Base-by-base conservation (phyloP, 2,797 vertebrate genomes). In the Bryconaethiops microstoma region DNA sequence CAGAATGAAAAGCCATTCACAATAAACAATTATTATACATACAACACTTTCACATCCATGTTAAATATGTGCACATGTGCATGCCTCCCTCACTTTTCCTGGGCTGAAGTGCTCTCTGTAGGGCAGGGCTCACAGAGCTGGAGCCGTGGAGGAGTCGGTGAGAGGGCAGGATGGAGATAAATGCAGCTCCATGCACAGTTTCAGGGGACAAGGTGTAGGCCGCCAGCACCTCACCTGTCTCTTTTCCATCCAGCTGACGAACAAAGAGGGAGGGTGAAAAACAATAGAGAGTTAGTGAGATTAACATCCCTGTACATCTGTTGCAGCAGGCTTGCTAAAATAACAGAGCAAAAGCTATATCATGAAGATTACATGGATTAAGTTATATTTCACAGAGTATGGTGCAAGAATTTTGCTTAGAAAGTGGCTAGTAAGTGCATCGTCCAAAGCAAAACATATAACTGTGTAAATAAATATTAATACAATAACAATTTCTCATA, bases 151-250 rank as follows among this genome's bases (percentile, higher is more conserved):
- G 84, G 68, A 99, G 93, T 0, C 96, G 90, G 86, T 99, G 97
- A 79, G 91, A 93, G 1, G 96, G 95, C 74, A 97, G 93, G 88
- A 99, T 92, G 79, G 90, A 93, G 71, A 99, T 81, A 74, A 95
- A 96, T 14, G 98, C 98, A 0, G 93, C 92, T 73, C 97, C 98
- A 7, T 95, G 97, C 83, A 99, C 90, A 8, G 90, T 94, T 91
- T 99, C 98, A 1, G 97, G 98, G 0, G 92, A 94, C 77, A 89
- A 92, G 35, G 96, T 93, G 90, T 97, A 99, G 54, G 96, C 97
- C 0, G 94, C 88, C 84, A 99, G 84, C 69, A 85, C 95, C 85
- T 99, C 97, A 84, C 93, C 95, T 0, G 94, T 95, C 84, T 93
- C 91, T 76, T 91, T 86, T 23, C 95, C 96, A 10, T 95, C 92